Base-by-base conservation (phyloP, 1,140 invertebrate genomes). In the Drosophila nasuta region DNA sequence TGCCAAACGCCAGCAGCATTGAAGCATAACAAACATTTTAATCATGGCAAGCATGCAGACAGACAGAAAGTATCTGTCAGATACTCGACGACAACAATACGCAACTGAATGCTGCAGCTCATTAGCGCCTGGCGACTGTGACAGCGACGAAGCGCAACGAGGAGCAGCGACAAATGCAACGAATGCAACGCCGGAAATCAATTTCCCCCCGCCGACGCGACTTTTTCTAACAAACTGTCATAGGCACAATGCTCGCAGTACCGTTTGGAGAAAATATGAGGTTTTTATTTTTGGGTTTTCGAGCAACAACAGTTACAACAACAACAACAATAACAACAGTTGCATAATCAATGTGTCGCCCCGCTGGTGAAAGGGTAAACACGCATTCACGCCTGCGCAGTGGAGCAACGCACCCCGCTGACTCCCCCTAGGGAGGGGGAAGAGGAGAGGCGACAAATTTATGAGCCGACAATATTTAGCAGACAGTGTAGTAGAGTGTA, bases 11-110 rank as follows among this genome's bases (percentile, higher is more conserved):
- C 56, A 28, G 69, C 85, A 88, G 69, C 85, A 88, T 89, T 88
- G 56, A 88, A 68, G 83, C 83, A 73, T 54, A 80, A 88, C 85
- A 85, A 83, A 76, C 83, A 82, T 88, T 82, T 77, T 77, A 80
- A 80, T 80, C 77, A 80, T 77, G 54, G 69, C 82, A 72, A 54
- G 52, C 51, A 51, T 46, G 35, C 48, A 75, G 51, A 43, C 59
- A 64, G 63, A 64, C 59, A 64, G 63, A 64, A 81, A 81, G 78
- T 88, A 88, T 85, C 77, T 81, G 75, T 65, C 78, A 88, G 81
- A 79, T 88, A 83, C 77, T 73, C 56, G 38, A 75, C 51, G 49
- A 58, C 63, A 45, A 62, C 57, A 28, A 66, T 38, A 52, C 28
- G 8, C 35, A 54, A 33, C 38, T 38, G 69, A 77, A 85, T 83